Evolutionary conservation across 2,888 invertebrate species (phyloP).

Genomic region (Lithophane semibrunnea): DNA sequence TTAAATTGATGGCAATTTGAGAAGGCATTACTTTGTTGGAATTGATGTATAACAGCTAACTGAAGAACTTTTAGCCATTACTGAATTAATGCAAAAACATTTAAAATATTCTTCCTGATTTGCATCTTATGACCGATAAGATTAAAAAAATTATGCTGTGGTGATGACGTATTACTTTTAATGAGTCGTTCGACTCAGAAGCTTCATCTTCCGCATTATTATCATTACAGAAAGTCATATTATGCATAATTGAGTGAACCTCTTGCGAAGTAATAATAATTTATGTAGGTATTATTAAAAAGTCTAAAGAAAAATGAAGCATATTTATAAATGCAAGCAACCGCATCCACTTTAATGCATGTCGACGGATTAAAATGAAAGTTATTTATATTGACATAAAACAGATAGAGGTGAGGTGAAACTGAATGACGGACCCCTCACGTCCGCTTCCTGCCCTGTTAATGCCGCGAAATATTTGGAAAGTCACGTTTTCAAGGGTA

Average conservation of each 20-base stretch:
- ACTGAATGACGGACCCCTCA: slow-evolving; percentile 57
- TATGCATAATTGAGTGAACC: slow-evolving; percentile 48
- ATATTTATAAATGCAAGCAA: slow-evolving; percentile 15
- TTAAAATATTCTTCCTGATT: slow-evolving; percentile 26
- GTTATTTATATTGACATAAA: slow-evolving; percentile 59
- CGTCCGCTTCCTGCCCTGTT: slow-evolving; percentile 72
- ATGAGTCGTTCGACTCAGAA: slow-evolving; percentile 27
- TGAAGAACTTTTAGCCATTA: background rate
- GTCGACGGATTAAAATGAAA: slow-evolving; percentile 60
- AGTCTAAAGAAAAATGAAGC: slow-evolving; percentile 29
- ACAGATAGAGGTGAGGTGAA: slow-evolving; percentile 66
- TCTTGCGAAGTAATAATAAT: slow-evolving; percentile 56
- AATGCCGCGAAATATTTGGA: slow-evolving; percentile 70
- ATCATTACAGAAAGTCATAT: slow-evolving; percentile 43
- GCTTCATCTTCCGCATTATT: slow-evolving; percentile 41
- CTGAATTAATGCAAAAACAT: slow-evolving; percentile 3
- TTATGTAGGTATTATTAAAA: slow-evolving; percentile 43
- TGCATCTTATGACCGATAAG: slow-evolving; percentile 15
- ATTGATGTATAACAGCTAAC: slow-evolving; percentile 3
- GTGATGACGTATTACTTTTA: slow-evolving; percentile 44
- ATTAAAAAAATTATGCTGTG: slow-evolving; percentile 33
- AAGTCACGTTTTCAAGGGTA: slow-evolving; percentile 81
- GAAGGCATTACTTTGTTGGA: slow-evolving; percentile 34
- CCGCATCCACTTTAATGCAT: slow-evolving; percentile 37
- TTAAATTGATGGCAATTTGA: slow-evolving; percentile 60